Evolutionary conservation across 1,140 invertebrate species (phyloP), one percentile per base, ranked within the genome.

Genomic region (Uloborus diversus): DNA sequence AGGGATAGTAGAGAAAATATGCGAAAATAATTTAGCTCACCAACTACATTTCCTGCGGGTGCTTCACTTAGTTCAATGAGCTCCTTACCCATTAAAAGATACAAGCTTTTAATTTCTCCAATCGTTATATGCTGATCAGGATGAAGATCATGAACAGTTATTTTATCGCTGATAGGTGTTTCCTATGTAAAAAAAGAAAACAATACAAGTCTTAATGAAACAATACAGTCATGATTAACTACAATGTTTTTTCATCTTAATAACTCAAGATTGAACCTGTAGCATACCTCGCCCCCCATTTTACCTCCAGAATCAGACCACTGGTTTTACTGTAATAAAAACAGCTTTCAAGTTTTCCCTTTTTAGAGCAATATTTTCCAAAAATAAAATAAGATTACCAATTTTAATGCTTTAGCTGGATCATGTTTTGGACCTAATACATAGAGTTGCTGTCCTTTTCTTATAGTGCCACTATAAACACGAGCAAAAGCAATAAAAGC

Each of bases 41-140:
- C 94, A 64, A 96, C 90, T 69, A 99, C 92, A 86, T 96, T 96
- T 7, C 97, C 97, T 70, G 95, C 94, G 20, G 93, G 91, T 0
- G 94, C 93, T 85, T 91, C 89, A 33, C 93, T 91, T 17, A 98
- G 88, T 0, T 88, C 83, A 86, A 96, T 92, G 33, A 99, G 86
- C 84, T 99, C 97, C 84, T 94, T 89, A 4, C 98, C 98, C 94
- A 99, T 96, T 28, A 99, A 88, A 81, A 98, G 87, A 85, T 96
- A 99, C 0, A 99, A 86, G 84, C 92, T 90, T 14, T 90, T 87
- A 7, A 97, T 90, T 82, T 86, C 89, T 7, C 90, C 91, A 51
- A 91, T 86, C 81, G 86, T 86, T 11, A 88, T 84, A 76, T 93
- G 88, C 83, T 92, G 89, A 82, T 92, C 90, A 70, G 88, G 85